Percentiles rank a stretch among this genome's conserved stretches.
These are phyloP conservation scores for Zygothrica quintamaculata DNA, from an alignment of 2,888 invertebrate genomes.

Conservation along the genomic window DNA sequence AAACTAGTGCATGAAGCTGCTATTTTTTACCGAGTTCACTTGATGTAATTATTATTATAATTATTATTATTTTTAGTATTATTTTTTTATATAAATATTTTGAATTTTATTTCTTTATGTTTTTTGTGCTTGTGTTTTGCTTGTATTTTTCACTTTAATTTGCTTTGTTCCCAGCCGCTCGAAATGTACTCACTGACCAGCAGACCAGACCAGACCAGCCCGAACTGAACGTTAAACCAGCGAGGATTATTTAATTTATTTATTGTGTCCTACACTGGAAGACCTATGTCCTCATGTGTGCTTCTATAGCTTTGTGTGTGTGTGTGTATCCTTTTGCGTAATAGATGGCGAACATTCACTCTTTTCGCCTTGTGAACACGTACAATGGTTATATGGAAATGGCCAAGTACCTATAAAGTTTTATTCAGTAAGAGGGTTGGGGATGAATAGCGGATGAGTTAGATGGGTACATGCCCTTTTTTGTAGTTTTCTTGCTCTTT, in stretches of 20 bases:
- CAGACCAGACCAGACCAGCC: constrained; percentile 54
- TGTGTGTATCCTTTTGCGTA: constrained; percentile 30
- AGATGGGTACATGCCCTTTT: too few relatives aligned
- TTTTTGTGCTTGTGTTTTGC: neutral
- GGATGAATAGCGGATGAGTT: too few relatives aligned
- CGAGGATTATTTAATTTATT: constrained; percentile 67
- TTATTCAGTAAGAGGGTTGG: too few relatives aligned
- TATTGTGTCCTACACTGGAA: constrained; percentile 50
- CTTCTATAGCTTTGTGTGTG: neutral
- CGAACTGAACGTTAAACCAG: constrained; percentile 53
- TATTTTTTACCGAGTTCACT: constrained; percentile 3
- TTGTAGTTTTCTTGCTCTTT: too few relatives aligned
- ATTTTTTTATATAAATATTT: constrained; percentile 5
- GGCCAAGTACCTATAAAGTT: constrained; percentile 11
- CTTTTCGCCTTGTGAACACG: constrained; percentile 44
- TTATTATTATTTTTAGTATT: constrained; percentile 7
- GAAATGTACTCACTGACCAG: constrained; percentile 46
- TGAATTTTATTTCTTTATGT: constrained; percentile 4
- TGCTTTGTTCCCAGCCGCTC: constrained; percentile 33
- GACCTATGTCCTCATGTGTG: neutral
- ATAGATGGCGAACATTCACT: constrained; percentile 13
- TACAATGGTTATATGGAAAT: constrained; percentile 30
- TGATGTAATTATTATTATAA: constrained; percentile 6
- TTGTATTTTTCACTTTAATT: constrained; percentile 36
- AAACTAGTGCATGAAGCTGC: neutral